These are phyloP conservation scores for Felis catus DNA, from an alignment of 2,113 vertebrate genomes.

Conservation along the genomic window F.catus_Fca126_mat1.0 CM031419.1:58346501-58347000, in stretches of 20 bases:
- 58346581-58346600: background rate
- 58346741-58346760: conserved; percentile 91
- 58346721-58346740: conserved; percentile 94
- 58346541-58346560: background rate
- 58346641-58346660: background rate
- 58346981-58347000: background rate
- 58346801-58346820: conserved; percentile 97
- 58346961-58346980: background rate
- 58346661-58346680: background rate
- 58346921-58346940: background rate
- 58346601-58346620: background rate
- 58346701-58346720: conserved; percentile 41
- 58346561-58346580: background rate
- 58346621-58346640: background rate
- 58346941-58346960: background rate
- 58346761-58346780: conserved; percentile 92
- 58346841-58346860: background rate
- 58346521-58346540: background rate
- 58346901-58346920: background rate
- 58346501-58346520: too few relatives aligned
- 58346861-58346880: background rate
- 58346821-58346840: conserved; percentile 3
- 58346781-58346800: conserved; percentile 92
- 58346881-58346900: background rate
- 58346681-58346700: background rate